Conservation (phyloP, 1,140 invertebrate genomes). For the Euglossa dilemma region DNA sequence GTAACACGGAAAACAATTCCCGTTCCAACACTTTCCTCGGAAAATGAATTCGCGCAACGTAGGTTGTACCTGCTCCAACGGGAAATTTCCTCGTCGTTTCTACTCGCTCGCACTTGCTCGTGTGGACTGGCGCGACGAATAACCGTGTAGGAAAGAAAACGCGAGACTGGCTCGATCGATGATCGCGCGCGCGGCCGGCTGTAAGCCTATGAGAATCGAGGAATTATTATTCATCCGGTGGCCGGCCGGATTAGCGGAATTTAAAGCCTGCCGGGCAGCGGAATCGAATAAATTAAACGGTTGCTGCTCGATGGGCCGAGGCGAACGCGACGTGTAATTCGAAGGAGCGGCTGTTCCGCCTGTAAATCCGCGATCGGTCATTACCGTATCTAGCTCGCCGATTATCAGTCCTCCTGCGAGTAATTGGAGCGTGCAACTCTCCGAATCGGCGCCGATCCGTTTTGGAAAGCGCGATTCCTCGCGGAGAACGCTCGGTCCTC, state of each 20-base stretch:
- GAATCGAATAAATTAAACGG: conserved; percentile 22
- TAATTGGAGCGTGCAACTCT: conserved; percentile 28
- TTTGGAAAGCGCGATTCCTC: too few species aligned
- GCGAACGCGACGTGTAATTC: background rate
- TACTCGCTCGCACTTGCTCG: too few species aligned
- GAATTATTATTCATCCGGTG: background rate
- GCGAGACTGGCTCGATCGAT: background rate
- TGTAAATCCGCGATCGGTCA: conserved; percentile 14
- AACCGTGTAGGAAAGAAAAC: too few species aligned
- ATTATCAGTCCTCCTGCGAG: background rate
- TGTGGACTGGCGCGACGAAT: too few species aligned
- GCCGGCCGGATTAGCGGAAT: conserved; percentile 1
- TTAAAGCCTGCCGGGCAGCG: background rate
- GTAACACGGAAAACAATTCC: too few species aligned
- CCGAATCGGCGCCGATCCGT: too few species aligned
- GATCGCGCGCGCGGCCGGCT: background rate
- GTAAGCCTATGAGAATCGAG: background rate
- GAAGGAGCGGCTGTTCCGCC: background rate
- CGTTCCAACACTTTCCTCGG: too few species aligned
- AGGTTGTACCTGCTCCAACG: too few species aligned
- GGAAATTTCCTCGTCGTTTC: too few species aligned
- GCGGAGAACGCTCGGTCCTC: too few species aligned
- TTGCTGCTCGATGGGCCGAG: background rate
- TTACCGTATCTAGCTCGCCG: conserved; percentile 8
- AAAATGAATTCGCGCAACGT: too few species aligned